Evolutionary conservation across 2,113 vertebrate species (phyloP).

Genomic region (Hyperopisus bebe): DNA sequence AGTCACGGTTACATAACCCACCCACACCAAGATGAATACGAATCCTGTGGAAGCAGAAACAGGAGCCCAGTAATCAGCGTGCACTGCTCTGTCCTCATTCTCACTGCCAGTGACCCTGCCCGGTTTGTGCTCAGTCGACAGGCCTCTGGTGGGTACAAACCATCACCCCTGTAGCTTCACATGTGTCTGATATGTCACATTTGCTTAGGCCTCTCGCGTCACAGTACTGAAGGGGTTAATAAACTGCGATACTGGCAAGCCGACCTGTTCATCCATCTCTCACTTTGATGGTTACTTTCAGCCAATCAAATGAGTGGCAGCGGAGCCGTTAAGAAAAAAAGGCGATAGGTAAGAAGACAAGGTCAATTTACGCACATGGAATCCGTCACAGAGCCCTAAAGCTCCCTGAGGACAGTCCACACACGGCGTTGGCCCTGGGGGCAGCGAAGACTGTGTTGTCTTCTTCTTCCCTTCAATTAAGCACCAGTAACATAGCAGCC

Average conservation of each 20-base stretch:
- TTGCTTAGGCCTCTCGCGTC: not conserved
- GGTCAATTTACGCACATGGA: not conserved
- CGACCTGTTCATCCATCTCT: not conserved
- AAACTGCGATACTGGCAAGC: not conserved
- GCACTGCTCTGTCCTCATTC: too few species aligned
- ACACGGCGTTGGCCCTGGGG: not conserved
- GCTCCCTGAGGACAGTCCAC: not conserved
- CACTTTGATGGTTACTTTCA: not conserved
- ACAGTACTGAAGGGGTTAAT: not conserved
- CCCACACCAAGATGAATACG: not conserved
- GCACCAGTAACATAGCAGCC: not conserved
- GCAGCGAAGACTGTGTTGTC: not conserved
- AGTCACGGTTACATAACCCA: not conserved
- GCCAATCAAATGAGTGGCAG: not conserved
- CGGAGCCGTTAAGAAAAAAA: too few species aligned
- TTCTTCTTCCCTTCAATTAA: not conserved
- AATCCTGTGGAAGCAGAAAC: not conserved
- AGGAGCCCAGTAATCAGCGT: not conserved
- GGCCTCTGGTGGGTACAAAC: not conserved
- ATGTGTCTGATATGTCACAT: not conserved
- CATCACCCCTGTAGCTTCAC: not conserved
- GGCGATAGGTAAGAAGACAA: not conserved
- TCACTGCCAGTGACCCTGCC: not conserved
- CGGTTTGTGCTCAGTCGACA: not conserved
- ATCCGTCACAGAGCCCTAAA: not conserved